Evolutionary conservation across 2,113 vertebrate species (phyloP), one percentile per base, ranked within the genome.

Genomic region (Tapirus terrestris): DNA sequence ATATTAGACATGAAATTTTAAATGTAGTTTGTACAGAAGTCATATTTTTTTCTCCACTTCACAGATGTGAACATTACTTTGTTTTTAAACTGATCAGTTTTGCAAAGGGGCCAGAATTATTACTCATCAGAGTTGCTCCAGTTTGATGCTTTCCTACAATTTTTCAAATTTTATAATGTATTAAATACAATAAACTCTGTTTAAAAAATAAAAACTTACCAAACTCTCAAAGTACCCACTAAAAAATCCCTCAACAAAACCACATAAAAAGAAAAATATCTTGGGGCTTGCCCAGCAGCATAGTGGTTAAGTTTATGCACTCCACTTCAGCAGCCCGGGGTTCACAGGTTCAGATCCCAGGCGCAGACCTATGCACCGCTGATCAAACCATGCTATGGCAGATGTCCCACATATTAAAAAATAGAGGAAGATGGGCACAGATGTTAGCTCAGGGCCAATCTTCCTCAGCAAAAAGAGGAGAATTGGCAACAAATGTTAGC

Each of bases 101-200:
- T 96, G 98, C 98, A 98, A 98, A 98, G 98, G 98, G 98, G 98
- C 98, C 98, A 98, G 98, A 98, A 98, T 98, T 98, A 98, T 98
- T 98, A 98, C 98, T 98, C 98, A 98, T 98, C 99, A 99, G 98
- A 98, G 96, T 98, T 95, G 98, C 98, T 98, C 98, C 98, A 97
- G 98, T 99, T 98, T 99, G 98, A 98, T 99, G 98, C 98, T 98
- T 99, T 99, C 98, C 98, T 98, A 99, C 98, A 98, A 89, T 98
- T 98, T 99, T 99, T 98, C 98, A 98, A 98, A 98, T 98, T 99
- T 99, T 99, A 99, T 99, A 99, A 99, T 98, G 98, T 98, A 99
- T 98, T 98, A 99, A 99, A 98, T 99, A 99, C 98, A 99, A 99
- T 99, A 99, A 98, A 99, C 97, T 98, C 98, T 99, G 98, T 99